Base-by-base conservation (phyloP, 2,888 invertebrate genomes). In the Ecliptopera silaceata region DNA sequence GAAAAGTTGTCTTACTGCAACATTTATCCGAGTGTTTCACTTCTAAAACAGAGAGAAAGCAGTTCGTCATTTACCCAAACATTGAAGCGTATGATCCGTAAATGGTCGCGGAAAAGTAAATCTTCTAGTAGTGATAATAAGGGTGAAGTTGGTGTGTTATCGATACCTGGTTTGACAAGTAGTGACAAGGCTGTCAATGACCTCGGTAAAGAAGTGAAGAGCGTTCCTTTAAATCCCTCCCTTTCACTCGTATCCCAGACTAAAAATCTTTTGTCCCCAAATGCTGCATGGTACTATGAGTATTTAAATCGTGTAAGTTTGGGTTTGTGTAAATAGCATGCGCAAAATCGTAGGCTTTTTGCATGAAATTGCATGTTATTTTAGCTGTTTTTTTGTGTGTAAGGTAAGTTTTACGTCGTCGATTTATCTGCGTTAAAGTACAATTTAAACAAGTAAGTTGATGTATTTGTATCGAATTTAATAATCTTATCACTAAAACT, bases 221-320 rank as follows among this genome's bases (percentile, higher is more conserved):
- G 55, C 38, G 79, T 90, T 26, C 89, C 89, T 22, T 69, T 88
- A 34, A 79, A 73, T 63, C 84, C 86, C 3, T 86, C 89, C 59
- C 71, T 89, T n/a, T 71, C 86, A 2, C 77, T 90, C 1, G 59
- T 89, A 2, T 82, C 82, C 67, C 89, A 89, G 71, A 88, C 88
- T 53, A 75, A 82, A 52, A 82, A 74, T 39, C 77, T 89, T 26
- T 72, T 89, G 18, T 70, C 59, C 55, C 84, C 87, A 13, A 86
- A 87, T 44, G 88, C 82, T 82, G 86, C 86, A 85, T 90, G 89
- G 89, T 90, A 90, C 82, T 90, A 78, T 89, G 81, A 86, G 72
- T 89, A 88, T 74, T 78, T 89, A 80, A 85, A 88, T 79, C 66
- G 84, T 80, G 90, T 90, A 89, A 90, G 90, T 90, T 75, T 80